Percentiles rank a stretch among this genome's conserved stretches.
phyloP scores from a whole-genome alignment of 1,140 invertebrate genomes.

The Marisa cornuarietis region DNA sequence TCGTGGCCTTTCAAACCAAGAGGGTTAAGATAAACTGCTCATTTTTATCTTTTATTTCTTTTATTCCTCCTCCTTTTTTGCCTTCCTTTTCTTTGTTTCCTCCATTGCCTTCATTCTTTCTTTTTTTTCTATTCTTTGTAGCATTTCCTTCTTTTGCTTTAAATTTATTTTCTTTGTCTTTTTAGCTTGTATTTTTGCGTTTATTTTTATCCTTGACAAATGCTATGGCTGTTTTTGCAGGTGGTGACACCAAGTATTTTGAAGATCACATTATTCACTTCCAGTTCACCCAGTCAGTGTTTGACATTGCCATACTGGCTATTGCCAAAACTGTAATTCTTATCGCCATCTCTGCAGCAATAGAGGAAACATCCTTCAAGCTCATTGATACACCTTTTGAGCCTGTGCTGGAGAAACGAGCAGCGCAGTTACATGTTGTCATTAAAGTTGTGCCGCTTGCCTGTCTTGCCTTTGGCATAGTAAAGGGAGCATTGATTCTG shows the following conservation, averaged over 20 bases:
- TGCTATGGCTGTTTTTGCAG: constrained; percentile 42
- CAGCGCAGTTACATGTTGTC: constrained; percentile 32
- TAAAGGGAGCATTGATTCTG: constrained; percentile 55
- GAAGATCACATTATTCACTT: constrained; percentile 56
- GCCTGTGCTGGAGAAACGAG: constrained; percentile 11
- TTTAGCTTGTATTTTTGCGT: background rate
- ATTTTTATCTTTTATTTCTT: too few relatives aligned
- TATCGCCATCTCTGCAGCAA: constrained; percentile 29
- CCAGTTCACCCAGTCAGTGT: constrained; percentile 54
- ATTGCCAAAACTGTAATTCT: constrained; percentile 44
- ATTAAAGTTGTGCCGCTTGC: constrained; percentile 35
- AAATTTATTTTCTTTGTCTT: background rate
- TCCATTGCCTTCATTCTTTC: background rate
- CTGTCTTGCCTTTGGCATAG: constrained; percentile 35
- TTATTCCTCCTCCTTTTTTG: background rate
- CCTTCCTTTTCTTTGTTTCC: background rate
- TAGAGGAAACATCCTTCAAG: constrained; percentile 45
- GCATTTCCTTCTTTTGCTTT: background rate
- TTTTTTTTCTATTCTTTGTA: background rate
- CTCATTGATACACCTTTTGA: constrained; percentile 46
- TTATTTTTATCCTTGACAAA: background rate
- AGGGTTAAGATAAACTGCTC: background rate
- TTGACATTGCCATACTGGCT: constrained; percentile 57
- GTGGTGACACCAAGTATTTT: constrained; percentile 57
- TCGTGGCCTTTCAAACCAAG: too few relatives aligned